A percentile compares a stretch with the other conserved stretches of the same genome.
Evolutionary conservation across 2,797 vertebrate genomes (phyloP).

Genomic region (Oreochromis grahami): DNA sequence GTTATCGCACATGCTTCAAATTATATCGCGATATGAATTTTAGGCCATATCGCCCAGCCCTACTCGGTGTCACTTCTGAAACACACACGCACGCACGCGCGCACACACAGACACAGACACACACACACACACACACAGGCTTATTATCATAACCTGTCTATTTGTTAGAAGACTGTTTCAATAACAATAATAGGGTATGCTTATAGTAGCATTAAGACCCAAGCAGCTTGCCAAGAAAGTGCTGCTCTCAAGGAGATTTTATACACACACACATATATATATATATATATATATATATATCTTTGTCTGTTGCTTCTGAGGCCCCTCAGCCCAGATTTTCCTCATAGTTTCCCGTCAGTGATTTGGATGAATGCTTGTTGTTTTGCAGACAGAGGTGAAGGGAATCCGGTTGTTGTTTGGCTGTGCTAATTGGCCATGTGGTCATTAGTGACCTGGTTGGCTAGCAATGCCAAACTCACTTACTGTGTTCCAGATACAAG

Average conservation of each 20-base stretch:
- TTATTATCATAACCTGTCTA: not conserved
- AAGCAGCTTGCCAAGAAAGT: not conserved
- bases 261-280: too few species aligned
- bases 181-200: not conserved
- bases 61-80: not conserved
- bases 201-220: not conserved
- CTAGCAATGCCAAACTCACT: not conserved
- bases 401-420: conserved; percentile 1
- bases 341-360: not conserved
- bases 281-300: not conserved
- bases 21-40: too few species aligned
- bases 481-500: not conserved
- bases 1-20: too few species aligned
- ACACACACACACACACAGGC: not conserved
- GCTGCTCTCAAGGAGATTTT: not conserved
- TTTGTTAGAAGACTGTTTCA: not conserved
- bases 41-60: too few species aligned
- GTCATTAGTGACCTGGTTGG: conserved; percentile 43
- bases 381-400: not conserved
- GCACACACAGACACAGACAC: not conserved
- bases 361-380: conserved; percentile 10
- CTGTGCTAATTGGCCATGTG: conserved; percentile 43
- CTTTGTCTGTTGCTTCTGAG: not conserved
- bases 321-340: not conserved
- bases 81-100: rapidly evolving